Evolutionary conservation across 30 jellyfish, hydroid and myxozoan species (phyloP).

Genomic region (Pseudorhiza aurosa): DNA sequence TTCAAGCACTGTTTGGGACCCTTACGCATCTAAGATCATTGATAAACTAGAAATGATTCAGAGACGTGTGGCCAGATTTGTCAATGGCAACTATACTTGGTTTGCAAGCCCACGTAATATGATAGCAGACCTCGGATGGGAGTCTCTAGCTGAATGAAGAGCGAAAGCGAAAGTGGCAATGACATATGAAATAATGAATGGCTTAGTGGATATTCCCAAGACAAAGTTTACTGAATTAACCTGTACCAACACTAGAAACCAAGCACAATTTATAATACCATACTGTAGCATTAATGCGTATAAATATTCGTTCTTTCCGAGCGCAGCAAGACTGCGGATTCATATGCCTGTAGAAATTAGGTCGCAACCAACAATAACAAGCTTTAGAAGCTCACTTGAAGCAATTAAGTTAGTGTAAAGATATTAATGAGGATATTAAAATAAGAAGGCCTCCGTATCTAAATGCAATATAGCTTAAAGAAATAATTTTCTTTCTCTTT

Average conservation of each 20-base stretch:
- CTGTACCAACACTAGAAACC: neutral
- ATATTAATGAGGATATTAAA: no score
- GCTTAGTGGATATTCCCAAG: neutral
- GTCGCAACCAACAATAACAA: neutral
- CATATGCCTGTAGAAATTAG: neutral
- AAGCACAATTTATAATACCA: neutral
- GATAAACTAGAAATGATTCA: slow-evolving; percentile 16
- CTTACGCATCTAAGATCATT: neutral
- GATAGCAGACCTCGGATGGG: slow-evolving; percentile 5
- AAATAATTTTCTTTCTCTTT: no score
- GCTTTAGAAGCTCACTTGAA: neutral
- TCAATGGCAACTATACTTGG: neutral
- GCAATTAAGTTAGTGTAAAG: neutral
- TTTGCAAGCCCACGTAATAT: slow-evolving; percentile 1
- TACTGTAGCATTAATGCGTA: neutral
- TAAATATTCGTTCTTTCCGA: no score
- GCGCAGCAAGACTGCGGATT: neutral
- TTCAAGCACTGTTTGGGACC: slow-evolving; percentile 23
- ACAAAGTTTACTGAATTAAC: neutral
- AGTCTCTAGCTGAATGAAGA: neutral
- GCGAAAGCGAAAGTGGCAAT: slow-evolving; percentile 12
- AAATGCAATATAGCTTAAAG: no score
- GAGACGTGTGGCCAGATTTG: slow-evolving; percentile 12
- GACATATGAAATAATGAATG: neutral
- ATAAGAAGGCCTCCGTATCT: no score